These are phyloP conservation scores for Siderastrea siderea DNA, from an alignment of 92 coral and sea anemone genomes.

Conservation along the genomic window DNA sequence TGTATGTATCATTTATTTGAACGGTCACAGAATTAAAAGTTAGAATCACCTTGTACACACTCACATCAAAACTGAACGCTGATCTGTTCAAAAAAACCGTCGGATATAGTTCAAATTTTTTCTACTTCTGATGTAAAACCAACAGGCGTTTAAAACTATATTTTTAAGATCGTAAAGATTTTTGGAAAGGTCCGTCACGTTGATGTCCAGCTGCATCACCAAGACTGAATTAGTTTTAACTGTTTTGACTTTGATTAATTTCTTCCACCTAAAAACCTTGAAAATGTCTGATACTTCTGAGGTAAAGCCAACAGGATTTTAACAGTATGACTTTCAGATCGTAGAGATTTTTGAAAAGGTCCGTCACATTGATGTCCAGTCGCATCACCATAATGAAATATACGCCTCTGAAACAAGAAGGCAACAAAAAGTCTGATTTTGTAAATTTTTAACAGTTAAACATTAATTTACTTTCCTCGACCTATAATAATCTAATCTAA, in stretches of 20 bases:
- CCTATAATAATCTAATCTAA: no score
- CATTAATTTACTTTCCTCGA: no score
- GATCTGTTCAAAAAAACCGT: constrained; percentile 16
- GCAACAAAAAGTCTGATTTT: not conserved
- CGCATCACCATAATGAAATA: constrained; percentile 45
- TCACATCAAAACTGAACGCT: constrained; percentile 18
- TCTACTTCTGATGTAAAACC: not conserved
- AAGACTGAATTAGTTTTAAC: no score
- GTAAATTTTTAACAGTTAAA: no score
- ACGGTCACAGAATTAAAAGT: no score
- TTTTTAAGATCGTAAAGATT: not conserved
- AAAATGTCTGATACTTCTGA: no score
- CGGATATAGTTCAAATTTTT: not conserved
- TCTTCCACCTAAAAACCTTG: no score
- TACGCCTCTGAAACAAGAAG: constrained; percentile 53
- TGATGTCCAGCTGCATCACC: constrained; percentile 57
- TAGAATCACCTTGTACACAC: not conserved
- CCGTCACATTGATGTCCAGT: constrained; percentile 56
- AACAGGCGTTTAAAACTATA: not conserved
- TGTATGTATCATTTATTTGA: no score
- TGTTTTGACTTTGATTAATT: no score
- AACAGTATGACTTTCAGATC: not conserved
- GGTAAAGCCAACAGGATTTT: not conserved
- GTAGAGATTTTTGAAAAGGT: constrained; percentile 2
- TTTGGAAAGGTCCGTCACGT: constrained; percentile 41